Evolutionary conservation across 2,888 invertebrate species (phyloP).

Genomic region (Schizotus pectinicornis): DNA sequence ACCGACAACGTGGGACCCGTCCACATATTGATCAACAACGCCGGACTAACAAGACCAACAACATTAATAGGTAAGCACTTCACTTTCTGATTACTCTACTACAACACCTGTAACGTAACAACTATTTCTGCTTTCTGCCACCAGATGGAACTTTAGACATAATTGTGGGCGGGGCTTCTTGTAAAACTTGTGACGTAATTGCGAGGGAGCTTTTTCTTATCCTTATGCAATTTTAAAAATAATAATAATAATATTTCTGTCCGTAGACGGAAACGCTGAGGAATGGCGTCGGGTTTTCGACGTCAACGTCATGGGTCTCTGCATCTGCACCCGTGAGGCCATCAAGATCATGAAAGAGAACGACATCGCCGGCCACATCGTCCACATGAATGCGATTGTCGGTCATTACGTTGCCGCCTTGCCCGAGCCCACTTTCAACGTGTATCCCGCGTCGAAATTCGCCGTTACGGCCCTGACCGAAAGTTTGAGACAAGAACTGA

Average conservation of each 20-base stretch:
- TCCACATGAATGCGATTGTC: conserved; percentile 41
- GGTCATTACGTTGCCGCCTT: conserved; percentile 37
- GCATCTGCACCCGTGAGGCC: conserved; percentile 42
- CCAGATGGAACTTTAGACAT: too few species aligned
- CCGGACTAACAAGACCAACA: conserved; percentile 37
- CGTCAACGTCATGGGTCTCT: conserved; percentile 41
- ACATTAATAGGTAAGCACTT: conserved; percentile 32
- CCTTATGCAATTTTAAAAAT: too few species aligned
- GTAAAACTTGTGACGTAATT: neutral
- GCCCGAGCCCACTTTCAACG: conserved; percentile 33
- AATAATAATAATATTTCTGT: too few species aligned
- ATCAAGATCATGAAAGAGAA: conserved; percentile 38
- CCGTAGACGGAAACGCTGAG: conserved; percentile 36
- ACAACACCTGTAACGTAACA: neutral
- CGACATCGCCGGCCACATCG: conserved; percentile 38
- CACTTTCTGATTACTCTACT: neutral
- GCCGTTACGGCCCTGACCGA: conserved; percentile 44
- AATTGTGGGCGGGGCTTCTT: neutral
- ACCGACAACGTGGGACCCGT: conserved; percentile 39
- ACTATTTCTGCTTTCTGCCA: too few species aligned
- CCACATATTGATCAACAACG: conserved; percentile 43
- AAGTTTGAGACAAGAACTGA: conserved; percentile 38
- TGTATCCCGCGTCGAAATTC: conserved; percentile 42
- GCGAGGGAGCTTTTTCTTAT: too few species aligned
- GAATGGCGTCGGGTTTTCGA: conserved; percentile 41